Evolutionary conservation across 2,797 vertebrate genomes (phyloP).

Genomic region (Myotis vivesi): DNA sequence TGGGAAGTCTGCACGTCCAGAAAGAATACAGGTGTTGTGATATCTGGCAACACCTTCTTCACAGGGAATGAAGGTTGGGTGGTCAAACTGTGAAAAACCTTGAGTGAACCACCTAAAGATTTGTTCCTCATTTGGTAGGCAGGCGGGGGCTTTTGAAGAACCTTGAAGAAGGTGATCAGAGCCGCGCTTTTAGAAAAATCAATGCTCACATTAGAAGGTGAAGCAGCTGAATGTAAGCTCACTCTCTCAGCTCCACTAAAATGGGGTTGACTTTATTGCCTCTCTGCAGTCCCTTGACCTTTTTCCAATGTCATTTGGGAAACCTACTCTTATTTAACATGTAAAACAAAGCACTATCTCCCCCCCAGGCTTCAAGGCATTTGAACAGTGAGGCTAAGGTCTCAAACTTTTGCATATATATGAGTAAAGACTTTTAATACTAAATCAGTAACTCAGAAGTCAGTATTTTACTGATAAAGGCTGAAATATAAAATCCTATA

Average conservation of each 20-base stretch:
- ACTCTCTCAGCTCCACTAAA: constrained; percentile 43
- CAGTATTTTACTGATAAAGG: not conserved
- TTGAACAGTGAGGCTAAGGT: constrained; percentile 44
- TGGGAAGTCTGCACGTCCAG: not conserved
- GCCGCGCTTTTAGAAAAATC: constrained; percentile 76
- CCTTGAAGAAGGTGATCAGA: constrained; percentile 74
- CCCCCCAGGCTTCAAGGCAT: not conserved
- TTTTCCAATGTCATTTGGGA: constrained; percentile 49
- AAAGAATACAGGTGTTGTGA: not conserved
- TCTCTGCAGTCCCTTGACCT: constrained; percentile 60
- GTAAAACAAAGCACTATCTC: constrained; percentile 17
- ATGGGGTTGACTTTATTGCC: constrained; percentile 54
- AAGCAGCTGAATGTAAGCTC: constrained; percentile 50
- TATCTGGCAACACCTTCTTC: not conserved
- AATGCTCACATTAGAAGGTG: constrained; percentile 73
- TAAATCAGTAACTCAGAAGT: not conserved
- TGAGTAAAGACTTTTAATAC: constrained; percentile 28
- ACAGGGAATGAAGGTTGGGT: not conserved
- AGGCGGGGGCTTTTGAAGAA: constrained; percentile 52
- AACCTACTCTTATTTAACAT: constrained; percentile 58
- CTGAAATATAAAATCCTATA: not conserved
- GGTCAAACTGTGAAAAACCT: constrained; percentile 16
- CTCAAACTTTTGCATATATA: not conserved
- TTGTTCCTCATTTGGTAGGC: constrained; percentile 58
- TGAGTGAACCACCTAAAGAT: constrained; percentile 46